A percentile compares a stretch with the other conserved stretches of the same genome.
These are phyloP conservation scores for Zaprionus taronus DNA, from an alignment of 1,140 invertebrate genomes.

Conservation along the genomic window DNA sequence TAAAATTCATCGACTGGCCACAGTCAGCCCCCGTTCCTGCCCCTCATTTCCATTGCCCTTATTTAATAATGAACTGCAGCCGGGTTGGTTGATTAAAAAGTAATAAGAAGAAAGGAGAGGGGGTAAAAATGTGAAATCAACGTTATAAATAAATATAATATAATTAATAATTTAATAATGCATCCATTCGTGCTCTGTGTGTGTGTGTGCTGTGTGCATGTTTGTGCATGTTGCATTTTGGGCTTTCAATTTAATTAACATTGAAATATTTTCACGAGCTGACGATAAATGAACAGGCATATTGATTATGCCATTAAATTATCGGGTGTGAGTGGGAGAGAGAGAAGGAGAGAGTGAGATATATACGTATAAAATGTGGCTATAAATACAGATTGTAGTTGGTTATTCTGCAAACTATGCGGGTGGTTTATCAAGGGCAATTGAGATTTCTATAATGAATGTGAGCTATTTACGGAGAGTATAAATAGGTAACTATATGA, in stretches of 20 bases:
- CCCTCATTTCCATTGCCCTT: slow-evolving; percentile 23
- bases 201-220: slow-evolving; percentile 26
- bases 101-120: slow-evolving; percentile 6
- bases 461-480: no score
- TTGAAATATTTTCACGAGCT: slow-evolving; percentile 53
- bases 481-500: no score
- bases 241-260: slow-evolving; percentile 76
- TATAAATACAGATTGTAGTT: not conserved
- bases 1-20: slow-evolving; percentile 68
- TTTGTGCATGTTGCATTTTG: slow-evolving; percentile 48
- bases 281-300: slow-evolving; percentile 45
- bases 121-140: slow-evolving; percentile 2
- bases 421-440: no score
- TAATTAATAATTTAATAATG: slow-evolving; percentile 73
- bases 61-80: slow-evolving; percentile 70
- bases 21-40: not conserved
- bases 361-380: not conserved
- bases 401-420: not conserved
- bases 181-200: slow-evolving; percentile 20
- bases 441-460: not conserved
- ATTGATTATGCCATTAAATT: slow-evolving; percentile 30
- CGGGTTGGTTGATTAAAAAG: slow-evolving; percentile 62
- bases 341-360: not conserved
- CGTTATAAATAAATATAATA: slow-evolving; percentile 48
- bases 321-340: not conserved